A percentile compares a stretch with the other conserved stretches of the same genome.
phyloP scores from a whole-genome alignment of 2,888 invertebrate species.

The Mythimna pallens region DNA sequence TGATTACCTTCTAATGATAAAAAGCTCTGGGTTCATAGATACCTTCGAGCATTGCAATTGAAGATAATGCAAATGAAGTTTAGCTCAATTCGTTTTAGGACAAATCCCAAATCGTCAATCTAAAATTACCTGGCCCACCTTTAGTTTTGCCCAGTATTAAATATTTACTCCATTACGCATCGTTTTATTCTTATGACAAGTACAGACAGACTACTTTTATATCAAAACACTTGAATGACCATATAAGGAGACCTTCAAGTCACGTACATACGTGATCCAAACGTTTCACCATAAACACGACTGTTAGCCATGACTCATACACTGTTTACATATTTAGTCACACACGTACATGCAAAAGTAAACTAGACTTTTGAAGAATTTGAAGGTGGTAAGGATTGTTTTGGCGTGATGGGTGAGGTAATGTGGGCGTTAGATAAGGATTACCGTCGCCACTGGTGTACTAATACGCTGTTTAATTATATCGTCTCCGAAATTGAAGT shows the following conservation, averaged over 20 bases:
- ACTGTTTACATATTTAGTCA: conserved; percentile 65
- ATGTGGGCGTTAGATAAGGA: conserved; percentile 84
- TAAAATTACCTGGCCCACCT: background rate
- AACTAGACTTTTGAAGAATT: conserved; percentile 66
- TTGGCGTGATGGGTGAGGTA: conserved; percentile 51
- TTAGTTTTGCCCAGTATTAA: conserved; percentile 10
- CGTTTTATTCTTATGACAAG: conserved; percentile 43
- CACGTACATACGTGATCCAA: conserved; percentile 73
- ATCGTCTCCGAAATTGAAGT: conserved; percentile 36
- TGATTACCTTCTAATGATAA: too few species aligned
- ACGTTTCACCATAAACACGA: conserved; percentile 73
- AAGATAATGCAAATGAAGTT: background rate
- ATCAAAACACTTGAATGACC: conserved; percentile 78
- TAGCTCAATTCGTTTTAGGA: too few species aligned
- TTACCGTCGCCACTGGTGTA: conserved; percentile 66
- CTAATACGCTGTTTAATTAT: conserved; percentile 54
- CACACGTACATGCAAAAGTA: conserved; percentile 60
- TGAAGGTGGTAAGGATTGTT: conserved; percentile 59
- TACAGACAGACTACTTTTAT: conserved; percentile 64
- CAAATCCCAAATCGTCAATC: background rate
- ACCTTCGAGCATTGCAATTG: background rate
- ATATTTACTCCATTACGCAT: conserved; percentile 33
- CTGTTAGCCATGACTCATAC: conserved; percentile 78
- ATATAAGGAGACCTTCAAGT: conserved; percentile 78
- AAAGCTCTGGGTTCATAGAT: background rate